Conservation (phyloP, 2,888 invertebrate species). For the Trachelus stipa region DNA sequence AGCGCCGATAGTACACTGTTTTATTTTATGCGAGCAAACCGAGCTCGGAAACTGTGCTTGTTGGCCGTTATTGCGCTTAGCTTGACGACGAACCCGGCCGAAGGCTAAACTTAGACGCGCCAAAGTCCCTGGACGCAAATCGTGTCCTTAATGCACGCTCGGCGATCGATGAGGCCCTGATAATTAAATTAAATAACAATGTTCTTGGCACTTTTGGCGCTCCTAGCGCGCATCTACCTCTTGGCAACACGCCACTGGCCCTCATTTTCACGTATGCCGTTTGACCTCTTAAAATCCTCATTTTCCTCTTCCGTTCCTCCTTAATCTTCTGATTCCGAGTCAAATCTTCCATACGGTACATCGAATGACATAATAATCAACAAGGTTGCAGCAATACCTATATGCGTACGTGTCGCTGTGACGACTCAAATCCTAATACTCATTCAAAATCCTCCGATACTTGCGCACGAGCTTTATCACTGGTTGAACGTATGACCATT, state of each 20-base stretch:
- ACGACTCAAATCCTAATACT: no score
- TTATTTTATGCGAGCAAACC: conserved; percentile 54
- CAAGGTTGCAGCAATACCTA: no score
- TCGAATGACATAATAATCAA: no score
- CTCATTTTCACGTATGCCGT: conserved; percentile 1
- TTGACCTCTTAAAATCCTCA: no score
- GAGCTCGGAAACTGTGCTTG: conserved; percentile 31
- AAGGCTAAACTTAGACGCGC: conserved; percentile 62
- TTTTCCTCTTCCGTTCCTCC: no score
- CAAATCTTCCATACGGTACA: no score
- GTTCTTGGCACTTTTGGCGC: conserved; percentile 18
- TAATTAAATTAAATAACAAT: conserved; percentile 43
- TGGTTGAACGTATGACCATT: no score
- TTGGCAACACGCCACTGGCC: conserved; percentile 26
- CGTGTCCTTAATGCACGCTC: conserved; percentile 43
- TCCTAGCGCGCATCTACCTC: conserved; percentile 30
- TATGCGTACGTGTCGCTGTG: no score
- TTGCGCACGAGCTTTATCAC: no score
- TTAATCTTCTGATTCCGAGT: no score
- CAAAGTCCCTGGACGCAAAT: conserved; percentile 60
- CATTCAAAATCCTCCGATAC: no score
- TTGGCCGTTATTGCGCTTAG: conserved; percentile 47
- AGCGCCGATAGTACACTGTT: conserved; percentile 45
- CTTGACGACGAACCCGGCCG: conserved; percentile 45
- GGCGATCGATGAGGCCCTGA: conserved; percentile 50